Percentiles rank a stretch among this genome's conserved stretches.
phyloP scores from a whole-genome alignment of 2,797 vertebrate species.

The Caiman crocodilus region DNA sequence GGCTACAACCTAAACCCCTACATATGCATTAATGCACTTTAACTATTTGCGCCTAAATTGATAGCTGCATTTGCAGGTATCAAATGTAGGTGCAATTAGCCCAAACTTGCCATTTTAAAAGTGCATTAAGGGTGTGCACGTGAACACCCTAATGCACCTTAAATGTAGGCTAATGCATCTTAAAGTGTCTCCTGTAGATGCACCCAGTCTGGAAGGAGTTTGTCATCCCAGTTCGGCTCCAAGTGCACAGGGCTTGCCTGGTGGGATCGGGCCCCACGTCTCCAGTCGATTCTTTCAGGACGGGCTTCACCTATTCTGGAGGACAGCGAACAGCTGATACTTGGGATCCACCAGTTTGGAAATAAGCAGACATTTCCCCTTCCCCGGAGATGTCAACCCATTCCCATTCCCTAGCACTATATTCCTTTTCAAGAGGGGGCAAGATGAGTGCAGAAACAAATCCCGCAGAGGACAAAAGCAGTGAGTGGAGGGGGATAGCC shows the following conservation, averaged over 20 bases:
- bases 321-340: not conserved
- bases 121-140: too few relatives aligned
- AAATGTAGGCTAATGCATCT: too few relatives aligned
- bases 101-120: too few relatives aligned
- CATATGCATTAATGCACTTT: too few relatives aligned
- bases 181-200: too few relatives aligned
- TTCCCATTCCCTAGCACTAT: rapidly evolving
- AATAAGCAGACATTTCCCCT: rapidly evolving
- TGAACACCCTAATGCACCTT: too few relatives aligned
- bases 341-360: not conserved
- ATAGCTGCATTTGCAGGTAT: too few relatives aligned
- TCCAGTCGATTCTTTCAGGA: not conserved
- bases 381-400: rapidly evolving
- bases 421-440: not conserved
- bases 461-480: not conserved
- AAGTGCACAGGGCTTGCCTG: not conserved
- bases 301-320: not conserved
- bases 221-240: not conserved
- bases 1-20: too few relatives aligned
- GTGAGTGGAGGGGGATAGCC: rapidly evolving
- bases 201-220: not conserved
- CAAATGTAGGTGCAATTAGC: too few relatives aligned
- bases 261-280: not conserved
- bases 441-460: rapidly evolving
- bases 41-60: too few relatives aligned